Conservation (phyloP, 2,797 vertebrate genomes). For the Eremophila alpestris region DNA sequence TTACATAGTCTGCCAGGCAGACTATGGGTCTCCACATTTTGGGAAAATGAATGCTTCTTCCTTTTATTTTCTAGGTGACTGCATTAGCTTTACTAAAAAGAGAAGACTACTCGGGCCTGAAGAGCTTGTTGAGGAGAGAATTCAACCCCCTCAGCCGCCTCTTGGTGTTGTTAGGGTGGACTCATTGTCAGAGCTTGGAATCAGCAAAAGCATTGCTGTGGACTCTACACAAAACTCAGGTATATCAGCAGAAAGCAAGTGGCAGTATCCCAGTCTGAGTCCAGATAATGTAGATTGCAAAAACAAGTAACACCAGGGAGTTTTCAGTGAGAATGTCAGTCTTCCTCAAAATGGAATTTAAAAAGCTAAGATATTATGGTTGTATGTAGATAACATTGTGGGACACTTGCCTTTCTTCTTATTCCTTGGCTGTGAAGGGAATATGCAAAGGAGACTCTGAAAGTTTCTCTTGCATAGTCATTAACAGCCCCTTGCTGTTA, state of each 20-base stretch:
- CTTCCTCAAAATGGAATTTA: not conserved
- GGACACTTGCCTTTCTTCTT: not conserved
- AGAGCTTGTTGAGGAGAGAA: slow-evolving; percentile 82
- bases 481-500: not conserved
- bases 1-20: not conserved
- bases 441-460: not conserved
- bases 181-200: slow-evolving; percentile 86
- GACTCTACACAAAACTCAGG: slow-evolving; percentile 86
- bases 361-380: not conserved
- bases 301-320: not conserved
- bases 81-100: slow-evolving; percentile 88
- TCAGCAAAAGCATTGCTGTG: slow-evolving; percentile 85
- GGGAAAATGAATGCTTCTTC: not conserved
- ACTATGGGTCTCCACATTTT: not conserved
- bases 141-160: slow-evolving; percentile 90
- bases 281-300: not conserved
- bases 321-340: not conserved
- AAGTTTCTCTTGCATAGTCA: not conserved
- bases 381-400: not conserved
- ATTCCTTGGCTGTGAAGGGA: not conserved
- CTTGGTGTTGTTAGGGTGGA: slow-evolving; percentile 93
- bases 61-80: slow-evolving; percentile 80
- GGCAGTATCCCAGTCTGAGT: not conserved
- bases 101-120: slow-evolving; percentile 86
- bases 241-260: slow-evolving; percentile 45